A percentile compares a stretch with the other conserved stretches of the same genome.
Conservation (phyloP, 2,113 vertebrate species). For the Onychostoma macrolepis region DNA sequence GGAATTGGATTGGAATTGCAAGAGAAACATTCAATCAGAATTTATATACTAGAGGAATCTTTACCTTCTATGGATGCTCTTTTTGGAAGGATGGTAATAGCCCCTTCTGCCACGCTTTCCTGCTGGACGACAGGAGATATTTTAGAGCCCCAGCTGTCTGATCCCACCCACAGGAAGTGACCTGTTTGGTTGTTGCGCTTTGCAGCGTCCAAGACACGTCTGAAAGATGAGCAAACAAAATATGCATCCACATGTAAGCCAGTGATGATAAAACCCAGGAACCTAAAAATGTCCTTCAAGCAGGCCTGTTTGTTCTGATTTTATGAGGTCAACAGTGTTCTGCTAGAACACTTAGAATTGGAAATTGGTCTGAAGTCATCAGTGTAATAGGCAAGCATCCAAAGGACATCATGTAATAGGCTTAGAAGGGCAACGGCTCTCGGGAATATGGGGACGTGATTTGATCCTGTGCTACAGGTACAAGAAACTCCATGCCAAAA, state of each 20-base stretch:
- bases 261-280: background rate
- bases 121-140: conserved; percentile 92
- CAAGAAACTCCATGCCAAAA: background rate
- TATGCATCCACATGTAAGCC: background rate
- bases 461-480: background rate
- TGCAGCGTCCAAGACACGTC: conserved; percentile 89
- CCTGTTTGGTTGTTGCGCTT: conserved; percentile 91
- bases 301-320: background rate
- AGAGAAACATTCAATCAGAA: background rate
- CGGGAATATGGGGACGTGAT: background rate
- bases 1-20: background rate
- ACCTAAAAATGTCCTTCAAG: background rate
- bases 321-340: conserved; percentile 1
- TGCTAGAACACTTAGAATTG: background rate
- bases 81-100: conserved; percentile 95
- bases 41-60: conserved; percentile 21
- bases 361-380: background rate
- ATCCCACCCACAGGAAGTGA: conserved; percentile 98
- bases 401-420: conserved; percentile 16
- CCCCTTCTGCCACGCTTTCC: conserved; percentile 88
- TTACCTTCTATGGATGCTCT: conserved; percentile 94
- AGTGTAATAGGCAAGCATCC: background rate
- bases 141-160: conserved; percentile 98
- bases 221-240: conserved; percentile 62
- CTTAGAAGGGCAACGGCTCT: conserved; percentile 9